Percentiles rank a stretch among this genome's conserved stretches.
These are phyloP conservation scores for Lithobates sylvaticus DNA, from an alignment of 2,797 vertebrate genomes.

Conservation along the genomic window DNA sequence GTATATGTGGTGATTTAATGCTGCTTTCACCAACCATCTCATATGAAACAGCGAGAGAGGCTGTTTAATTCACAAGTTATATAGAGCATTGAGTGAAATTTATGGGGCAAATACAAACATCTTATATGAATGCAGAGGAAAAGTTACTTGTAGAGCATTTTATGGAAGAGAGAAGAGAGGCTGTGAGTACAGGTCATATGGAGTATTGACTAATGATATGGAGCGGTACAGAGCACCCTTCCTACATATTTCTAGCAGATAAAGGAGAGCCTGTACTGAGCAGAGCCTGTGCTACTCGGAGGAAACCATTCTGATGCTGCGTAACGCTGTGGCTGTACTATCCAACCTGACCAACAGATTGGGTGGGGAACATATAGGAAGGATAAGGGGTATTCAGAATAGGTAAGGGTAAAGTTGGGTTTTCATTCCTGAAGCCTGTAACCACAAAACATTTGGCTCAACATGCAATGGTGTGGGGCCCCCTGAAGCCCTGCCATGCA, in stretches of 20 bases:
- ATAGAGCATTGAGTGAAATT: background rate
- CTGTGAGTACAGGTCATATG: background rate
- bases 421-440: too few species aligned
- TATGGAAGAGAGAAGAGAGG: background rate
- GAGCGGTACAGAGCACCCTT: background rate
- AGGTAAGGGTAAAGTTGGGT: too few species aligned
- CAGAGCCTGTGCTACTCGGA: background rate
- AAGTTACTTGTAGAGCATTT: background rate
- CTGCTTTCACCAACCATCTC: background rate
- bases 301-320: too few species aligned
- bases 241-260: background rate
- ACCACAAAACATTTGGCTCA: too few species aligned
- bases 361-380: too few species aligned
- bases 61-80: background rate
- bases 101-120: conserved; percentile 1
- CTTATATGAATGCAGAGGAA: background rate
- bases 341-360: too few species aligned
- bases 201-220: background rate
- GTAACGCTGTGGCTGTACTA: too few species aligned
- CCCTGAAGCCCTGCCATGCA: too few species aligned
- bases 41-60: background rate
- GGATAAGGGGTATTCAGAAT: too few species aligned
- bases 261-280: background rate
- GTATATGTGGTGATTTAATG: background rate
- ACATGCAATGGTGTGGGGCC: too few species aligned